A percentile compares a stretch with the other conserved stretches of the same genome.
These are phyloP conservation scores for Bombus affinis DNA, from an alignment of 1,140 invertebrate genomes.

Conservation along the genomic window DNA sequence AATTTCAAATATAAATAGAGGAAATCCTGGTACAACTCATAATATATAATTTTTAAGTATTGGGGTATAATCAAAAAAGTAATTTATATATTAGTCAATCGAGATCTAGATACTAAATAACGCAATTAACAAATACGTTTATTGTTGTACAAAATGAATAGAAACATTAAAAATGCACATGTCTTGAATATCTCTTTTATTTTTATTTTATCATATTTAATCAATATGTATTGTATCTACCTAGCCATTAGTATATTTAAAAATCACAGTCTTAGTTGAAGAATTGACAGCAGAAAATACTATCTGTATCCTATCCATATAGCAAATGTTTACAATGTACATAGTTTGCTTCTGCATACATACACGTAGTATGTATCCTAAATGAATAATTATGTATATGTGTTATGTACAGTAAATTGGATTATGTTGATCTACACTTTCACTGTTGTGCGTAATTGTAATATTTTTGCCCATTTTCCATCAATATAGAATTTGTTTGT, in stretches of 20 bases:
- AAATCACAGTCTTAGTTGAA: slow-evolving; percentile 83
- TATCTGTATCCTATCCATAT: slow-evolving; percentile 80
- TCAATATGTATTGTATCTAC: slow-evolving; percentile 73
- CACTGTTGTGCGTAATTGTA: slow-evolving; percentile 71
- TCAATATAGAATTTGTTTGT: slow-evolving; percentile 33
- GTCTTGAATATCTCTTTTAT: slow-evolving; percentile 51
- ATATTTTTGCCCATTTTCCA: slow-evolving; percentile 65
- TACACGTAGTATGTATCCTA: slow-evolving; percentile 58
- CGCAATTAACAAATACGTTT: not conserved
- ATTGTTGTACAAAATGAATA: slow-evolving; percentile 1
- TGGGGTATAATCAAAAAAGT: not conserved
- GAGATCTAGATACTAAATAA: not conserved
- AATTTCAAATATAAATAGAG: not conserved
- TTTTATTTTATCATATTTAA: slow-evolving; percentile 67
- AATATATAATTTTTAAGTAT: not conserved
- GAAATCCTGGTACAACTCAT: not conserved
- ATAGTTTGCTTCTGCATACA: slow-evolving; percentile 70
- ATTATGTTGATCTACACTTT: slow-evolving; percentile 61
- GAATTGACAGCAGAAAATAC: slow-evolving; percentile 83
- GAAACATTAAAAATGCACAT: slow-evolving; percentile 28
- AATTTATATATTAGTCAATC: not conserved
- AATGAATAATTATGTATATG: slow-evolving; percentile 68
- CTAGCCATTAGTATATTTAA: slow-evolving; percentile 81
- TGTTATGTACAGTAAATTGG: slow-evolving; percentile 68
- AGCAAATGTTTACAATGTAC: slow-evolving; percentile 73